A percentile compares a stretch with the other conserved stretches of the same genome.
These are phyloP conservation scores for Osmerus eperlanus DNA, from an alignment of 2,113 vertebrate species.

Conservation along the genomic window DNA sequence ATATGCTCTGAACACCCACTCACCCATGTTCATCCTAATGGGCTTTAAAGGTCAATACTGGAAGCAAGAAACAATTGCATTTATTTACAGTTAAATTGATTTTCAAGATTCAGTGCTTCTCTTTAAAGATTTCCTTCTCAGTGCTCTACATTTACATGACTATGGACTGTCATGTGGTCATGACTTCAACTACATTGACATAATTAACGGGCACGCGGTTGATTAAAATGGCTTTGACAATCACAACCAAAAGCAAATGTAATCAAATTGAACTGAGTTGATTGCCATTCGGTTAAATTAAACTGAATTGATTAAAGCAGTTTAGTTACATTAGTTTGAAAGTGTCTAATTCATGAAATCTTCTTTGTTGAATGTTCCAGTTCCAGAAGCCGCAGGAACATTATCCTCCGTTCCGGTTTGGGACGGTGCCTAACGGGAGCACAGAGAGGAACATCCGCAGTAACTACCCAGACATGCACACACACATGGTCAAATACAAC, in stretches of 20 bases:
- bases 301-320: constrained; percentile 9
- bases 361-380: constrained; percentile 61
- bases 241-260: constrained; percentile 16
- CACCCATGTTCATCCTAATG: not conserved
- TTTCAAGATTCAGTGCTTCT: not conserved
- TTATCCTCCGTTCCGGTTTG: constrained; percentile 95
- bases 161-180: not conserved
- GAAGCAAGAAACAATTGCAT: constrained; percentile 39
- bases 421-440: constrained; percentile 97
- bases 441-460: constrained; percentile 97
- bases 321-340: not conserved
- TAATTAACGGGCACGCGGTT: constrained; percentile 20
- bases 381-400: constrained; percentile 97
- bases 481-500: constrained; percentile 98
- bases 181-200: constrained; percentile 17
- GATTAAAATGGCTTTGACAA: constrained; percentile 20
- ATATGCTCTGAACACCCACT: not conserved
- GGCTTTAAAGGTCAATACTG: constrained; percentile 50
- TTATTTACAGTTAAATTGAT: constrained; percentile 46
- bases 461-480: constrained; percentile 98
- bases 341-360: not conserved
- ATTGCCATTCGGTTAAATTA: constrained; percentile 10
- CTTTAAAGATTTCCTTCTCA: not conserved
- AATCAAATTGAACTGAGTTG: constrained; percentile 20
- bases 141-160: not conserved